Conservation (phyloP, 2,797 vertebrate species). For the Varecia variegata region DNA sequence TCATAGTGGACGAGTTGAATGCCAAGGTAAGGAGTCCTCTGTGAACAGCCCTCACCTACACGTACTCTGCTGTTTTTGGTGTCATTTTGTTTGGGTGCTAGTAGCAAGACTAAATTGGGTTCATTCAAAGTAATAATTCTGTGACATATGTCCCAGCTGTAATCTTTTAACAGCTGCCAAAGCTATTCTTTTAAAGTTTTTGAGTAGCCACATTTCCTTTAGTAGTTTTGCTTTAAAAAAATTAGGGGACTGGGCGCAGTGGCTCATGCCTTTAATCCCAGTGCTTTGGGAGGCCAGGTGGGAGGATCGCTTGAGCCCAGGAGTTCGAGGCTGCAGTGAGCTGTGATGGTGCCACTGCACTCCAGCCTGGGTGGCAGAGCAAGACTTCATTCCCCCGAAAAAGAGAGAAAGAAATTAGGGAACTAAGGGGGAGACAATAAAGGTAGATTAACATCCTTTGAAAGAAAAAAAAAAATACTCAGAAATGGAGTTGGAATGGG, state of each 20-base stretch:
- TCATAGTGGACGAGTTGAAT: slow-evolving; percentile 98
- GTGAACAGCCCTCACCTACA: not conserved
- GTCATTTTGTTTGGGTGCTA: not conserved
- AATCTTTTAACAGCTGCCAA: not conserved
- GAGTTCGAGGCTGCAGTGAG: not conserved
- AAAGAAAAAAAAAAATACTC: not conserved
- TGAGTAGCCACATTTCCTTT: not conserved
- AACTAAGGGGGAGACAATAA: not conserved
- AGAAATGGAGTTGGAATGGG: not conserved
- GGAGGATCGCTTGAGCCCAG: not conserved
- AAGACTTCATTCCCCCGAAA: not conserved
- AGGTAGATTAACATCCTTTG: not conserved
- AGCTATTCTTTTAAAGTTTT: not conserved
- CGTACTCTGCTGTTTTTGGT: not conserved
- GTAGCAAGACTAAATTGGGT: not conserved
- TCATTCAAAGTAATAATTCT: not conserved
- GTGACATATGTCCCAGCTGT: not conserved
- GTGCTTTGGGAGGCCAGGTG: not conserved
- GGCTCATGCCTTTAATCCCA: not conserved
- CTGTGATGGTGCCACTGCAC: not conserved
- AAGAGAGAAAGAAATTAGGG: not conserved
- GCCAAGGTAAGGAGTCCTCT: slow-evolving; percentile 89
- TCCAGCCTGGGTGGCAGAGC: not conserved
- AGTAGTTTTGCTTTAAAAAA: slow-evolving; percentile 32
- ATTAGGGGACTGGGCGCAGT: not conserved